Conservation (phyloP, 1,140 invertebrate genomes). For the Cydia strobilella region DNA sequence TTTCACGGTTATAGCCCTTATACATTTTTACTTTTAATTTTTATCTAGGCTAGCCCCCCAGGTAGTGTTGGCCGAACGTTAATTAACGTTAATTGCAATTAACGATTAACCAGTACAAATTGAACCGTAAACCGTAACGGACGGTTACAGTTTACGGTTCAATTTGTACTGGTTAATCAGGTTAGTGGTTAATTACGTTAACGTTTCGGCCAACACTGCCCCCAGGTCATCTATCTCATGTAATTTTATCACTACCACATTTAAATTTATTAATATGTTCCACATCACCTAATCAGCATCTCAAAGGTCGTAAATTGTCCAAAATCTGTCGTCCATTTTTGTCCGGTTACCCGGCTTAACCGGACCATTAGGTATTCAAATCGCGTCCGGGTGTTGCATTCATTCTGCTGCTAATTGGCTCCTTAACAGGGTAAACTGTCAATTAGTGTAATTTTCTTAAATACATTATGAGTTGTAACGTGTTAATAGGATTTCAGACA, state of each 20-base stretch:
- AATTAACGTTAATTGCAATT: too few relatives aligned
- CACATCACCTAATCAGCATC: background rate
- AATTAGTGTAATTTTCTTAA: background rate
- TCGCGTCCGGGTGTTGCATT: conserved; percentile 11
- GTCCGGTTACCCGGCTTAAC: conserved; percentile 15
- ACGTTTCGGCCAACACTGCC: too few relatives aligned
- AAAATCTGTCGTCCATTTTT: conserved; percentile 21
- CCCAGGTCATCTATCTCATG: too few relatives aligned
- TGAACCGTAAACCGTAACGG: too few relatives aligned
- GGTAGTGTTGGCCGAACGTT: too few relatives aligned
- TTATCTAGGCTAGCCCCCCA: too few relatives aligned
- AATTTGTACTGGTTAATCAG: too few relatives aligned
- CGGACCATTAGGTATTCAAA: conserved; percentile 22
- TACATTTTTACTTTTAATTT: too few relatives aligned
- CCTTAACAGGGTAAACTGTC: background rate
- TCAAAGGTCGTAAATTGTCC: conserved; percentile 18
- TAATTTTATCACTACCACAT: background rate
- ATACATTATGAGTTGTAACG: background rate
- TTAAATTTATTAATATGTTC: background rate
- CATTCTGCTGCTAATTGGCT: conserved; percentile 8
- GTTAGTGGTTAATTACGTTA: too few relatives aligned
- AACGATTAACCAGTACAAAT: too few relatives aligned
- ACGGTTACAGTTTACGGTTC: too few relatives aligned
- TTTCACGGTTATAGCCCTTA: too few relatives aligned
- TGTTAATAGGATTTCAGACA: background rate